Percentiles rank a stretch among this genome's conserved stretches.
Evolutionary conservation across 2,113 vertebrate genomes (phyloP).

Genomic region (Amphiprion percula): DNA sequence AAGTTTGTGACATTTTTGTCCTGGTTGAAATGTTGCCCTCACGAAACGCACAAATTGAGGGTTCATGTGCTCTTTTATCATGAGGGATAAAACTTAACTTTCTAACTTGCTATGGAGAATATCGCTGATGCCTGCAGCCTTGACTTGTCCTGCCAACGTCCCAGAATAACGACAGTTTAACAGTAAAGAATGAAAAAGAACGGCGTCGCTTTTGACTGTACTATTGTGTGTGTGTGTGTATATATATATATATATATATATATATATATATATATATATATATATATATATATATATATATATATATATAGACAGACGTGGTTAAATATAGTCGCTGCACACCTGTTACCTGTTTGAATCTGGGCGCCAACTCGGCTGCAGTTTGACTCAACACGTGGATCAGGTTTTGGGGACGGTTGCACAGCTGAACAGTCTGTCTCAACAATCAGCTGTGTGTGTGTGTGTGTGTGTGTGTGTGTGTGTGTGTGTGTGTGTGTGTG

Average conservation of each 20-base stretch:
- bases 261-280: no score
- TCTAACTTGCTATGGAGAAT: no score
- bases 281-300: no score
- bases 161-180: no score
- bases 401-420: slow-evolving; percentile 28
- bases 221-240: neutral
- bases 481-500: slow-evolving; percentile 19
- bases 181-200: no score
- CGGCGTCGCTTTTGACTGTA: neutral
- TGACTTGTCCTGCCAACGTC: no score
- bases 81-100: no score
- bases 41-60: no score
- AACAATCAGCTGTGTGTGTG: neutral
- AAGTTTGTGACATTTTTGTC: neutral
- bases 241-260: no score
- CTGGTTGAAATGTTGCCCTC: neutral
- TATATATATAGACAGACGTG: no score
- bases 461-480: slow-evolving; percentile 13
- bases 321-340: neutral
- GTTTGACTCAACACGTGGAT: neutral
- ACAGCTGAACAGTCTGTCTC: slow-evolving; percentile 10
- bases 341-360: slow-evolving; percentile 45
- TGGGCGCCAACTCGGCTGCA: slow-evolving; percentile 26
- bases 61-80: no score
- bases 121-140: no score